phyloP scores from a whole-genome alignment of 53 echinoderm and acorn worm species.

The Patiria pectinifera region DNA sequence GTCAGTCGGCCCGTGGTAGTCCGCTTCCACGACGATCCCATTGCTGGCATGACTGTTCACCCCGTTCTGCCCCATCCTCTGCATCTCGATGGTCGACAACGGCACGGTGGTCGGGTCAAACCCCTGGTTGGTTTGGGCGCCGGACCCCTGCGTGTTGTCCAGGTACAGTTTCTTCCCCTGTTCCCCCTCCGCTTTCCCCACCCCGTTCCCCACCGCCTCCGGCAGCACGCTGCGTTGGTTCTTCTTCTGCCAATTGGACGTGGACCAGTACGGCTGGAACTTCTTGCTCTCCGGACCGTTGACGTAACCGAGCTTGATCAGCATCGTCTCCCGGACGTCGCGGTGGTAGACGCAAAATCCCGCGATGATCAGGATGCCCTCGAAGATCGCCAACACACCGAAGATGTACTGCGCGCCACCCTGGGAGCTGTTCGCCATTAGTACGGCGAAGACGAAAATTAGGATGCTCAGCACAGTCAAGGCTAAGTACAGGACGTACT shows the following conservation, averaged over 20 bases:
- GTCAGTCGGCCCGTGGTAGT: background rate
- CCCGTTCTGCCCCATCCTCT: conserved; percentile 28
- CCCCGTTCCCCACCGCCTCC: background rate
- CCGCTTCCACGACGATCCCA: conserved; percentile 39
- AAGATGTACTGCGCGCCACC: conserved; percentile 43
- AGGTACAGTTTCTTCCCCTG: conserved; percentile 27
- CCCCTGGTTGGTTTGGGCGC: conserved; percentile 40
- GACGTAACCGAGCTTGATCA: conserved; percentile 18
- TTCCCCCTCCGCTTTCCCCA: background rate
- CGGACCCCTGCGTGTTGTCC: conserved; percentile 31
- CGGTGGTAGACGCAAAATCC: conserved; percentile 40
- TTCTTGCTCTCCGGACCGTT: conserved; percentile 36
- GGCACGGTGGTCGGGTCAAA: conserved; percentile 56
- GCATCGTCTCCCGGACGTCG: conserved; percentile 16
- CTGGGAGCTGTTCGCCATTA: conserved; percentile 31
- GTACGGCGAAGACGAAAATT: background rate
- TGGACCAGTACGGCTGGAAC: conserved; percentile 52
- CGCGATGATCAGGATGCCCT: conserved; percentile 5
- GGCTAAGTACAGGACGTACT: conserved; percentile 23
- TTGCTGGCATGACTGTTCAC: background rate
- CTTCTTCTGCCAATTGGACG: conserved; percentile 29
- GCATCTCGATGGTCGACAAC: conserved; percentile 49
- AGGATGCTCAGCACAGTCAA: background rate
- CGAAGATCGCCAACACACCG: conserved; percentile 29
- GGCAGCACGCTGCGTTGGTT: conserved; percentile 28